These are phyloP conservation scores for Arctocebus calabarensis DNA, from an alignment of 2,797 vertebrate species.

Conservation along the genomic window DNA sequence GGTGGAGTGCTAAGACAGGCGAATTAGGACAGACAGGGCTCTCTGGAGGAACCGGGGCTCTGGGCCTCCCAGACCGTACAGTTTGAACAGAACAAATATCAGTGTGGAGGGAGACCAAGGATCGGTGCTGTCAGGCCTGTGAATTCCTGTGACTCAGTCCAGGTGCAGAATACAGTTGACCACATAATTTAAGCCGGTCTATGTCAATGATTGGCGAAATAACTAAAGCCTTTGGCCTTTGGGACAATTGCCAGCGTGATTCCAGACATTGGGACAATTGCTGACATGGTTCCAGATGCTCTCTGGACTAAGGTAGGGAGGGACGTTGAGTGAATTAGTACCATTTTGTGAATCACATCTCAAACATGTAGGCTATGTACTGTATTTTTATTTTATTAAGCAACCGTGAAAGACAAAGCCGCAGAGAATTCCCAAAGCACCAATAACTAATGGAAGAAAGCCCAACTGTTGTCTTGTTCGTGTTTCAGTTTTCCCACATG, in stretches of 20 bases:
- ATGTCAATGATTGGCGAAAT: constrained; percentile 60
- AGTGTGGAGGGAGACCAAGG: background rate
- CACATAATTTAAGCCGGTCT: constrained; percentile 54
- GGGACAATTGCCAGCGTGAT: constrained; percentile 8
- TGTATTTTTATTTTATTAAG: constrained; percentile 59
- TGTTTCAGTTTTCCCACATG: constrained; percentile 12
- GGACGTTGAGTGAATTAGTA: constrained; percentile 27
- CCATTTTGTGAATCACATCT: constrained; percentile 34
- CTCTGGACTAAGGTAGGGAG: background rate
- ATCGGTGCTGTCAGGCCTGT: constrained; percentile 34
- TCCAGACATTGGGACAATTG: constrained; percentile 59
- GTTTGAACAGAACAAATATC: constrained; percentile 23
- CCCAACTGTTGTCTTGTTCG: background rate
- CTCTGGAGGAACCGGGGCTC: background rate
- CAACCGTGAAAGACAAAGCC: constrained; percentile 51
- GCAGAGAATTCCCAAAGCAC: constrained; percentile 35
- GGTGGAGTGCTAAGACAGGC: background rate
- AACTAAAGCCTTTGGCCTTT: constrained; percentile 36
- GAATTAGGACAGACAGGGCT: background rate
- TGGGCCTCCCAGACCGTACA: no score
- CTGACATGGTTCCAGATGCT: constrained; percentile 25
- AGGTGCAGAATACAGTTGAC: constrained; percentile 64
- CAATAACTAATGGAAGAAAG: constrained; percentile 50
- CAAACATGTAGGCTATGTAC: background rate
- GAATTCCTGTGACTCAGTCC: constrained; percentile 63